Evolutionary conservation across 2,888 invertebrate genomes (phyloP).

Genomic region (Plebejus melissa): DNA sequence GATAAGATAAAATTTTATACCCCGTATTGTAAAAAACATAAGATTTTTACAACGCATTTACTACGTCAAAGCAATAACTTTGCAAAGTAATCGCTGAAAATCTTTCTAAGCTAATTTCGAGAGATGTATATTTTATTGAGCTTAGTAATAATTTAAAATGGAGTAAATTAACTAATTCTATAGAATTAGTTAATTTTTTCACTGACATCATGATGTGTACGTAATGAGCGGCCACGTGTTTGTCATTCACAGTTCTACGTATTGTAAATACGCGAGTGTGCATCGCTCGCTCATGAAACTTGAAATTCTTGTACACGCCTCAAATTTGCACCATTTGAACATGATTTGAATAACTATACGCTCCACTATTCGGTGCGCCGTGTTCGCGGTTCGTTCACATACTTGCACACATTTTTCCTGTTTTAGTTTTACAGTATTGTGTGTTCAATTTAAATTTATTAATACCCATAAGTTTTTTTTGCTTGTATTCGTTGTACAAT

Average conservation of each 20-base stretch:
- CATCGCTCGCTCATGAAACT: conserved; percentile 30
- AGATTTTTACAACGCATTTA: background rate
- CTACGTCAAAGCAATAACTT: background rate
- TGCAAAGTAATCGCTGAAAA: background rate
- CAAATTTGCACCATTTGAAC: conserved; percentile 15
- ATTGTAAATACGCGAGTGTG: conserved; percentile 39
- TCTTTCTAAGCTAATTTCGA: background rate
- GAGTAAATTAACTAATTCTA: background rate
- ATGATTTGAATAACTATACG: conserved; percentile 18
- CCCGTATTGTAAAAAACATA: background rate
- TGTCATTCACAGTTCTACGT: conserved; percentile 65
- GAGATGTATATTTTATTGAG: background rate
- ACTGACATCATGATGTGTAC: background rate
- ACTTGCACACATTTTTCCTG: background rate
- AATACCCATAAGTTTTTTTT: background rate
- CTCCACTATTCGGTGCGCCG: background rate
- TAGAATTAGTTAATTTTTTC: background rate
- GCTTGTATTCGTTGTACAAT: background rate
- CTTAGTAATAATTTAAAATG: conserved; percentile 6
- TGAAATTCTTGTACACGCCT: conserved; percentile 30
- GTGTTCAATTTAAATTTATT: background rate
- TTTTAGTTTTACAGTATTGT: background rate
- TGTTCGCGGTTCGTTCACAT: conserved; percentile 5
- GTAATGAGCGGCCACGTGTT: conserved; percentile 49
- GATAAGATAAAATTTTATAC: conserved; percentile 7